These are phyloP conservation scores for Nycticorax nycticorax DNA, from an alignment of 2,113 vertebrate species.

Conservation along the genomic window DNA sequence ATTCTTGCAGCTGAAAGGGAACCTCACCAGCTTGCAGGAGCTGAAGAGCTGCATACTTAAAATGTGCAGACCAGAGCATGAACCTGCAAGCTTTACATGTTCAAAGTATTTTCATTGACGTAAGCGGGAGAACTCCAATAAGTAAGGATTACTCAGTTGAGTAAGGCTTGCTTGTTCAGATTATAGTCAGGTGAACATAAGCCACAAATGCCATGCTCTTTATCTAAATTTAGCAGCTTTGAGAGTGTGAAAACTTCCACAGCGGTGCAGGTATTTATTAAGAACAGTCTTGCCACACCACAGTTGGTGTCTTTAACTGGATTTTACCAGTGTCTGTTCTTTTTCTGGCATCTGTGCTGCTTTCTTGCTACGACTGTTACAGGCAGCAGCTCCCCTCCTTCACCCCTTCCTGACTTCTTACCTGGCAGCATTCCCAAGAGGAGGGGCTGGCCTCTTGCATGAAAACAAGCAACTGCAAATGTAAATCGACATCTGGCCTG, in stretches of 20 bases:
- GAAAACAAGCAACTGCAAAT: neutral
- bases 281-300: neutral
- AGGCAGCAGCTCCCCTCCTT: neutral
- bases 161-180: neutral
- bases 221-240: neutral
- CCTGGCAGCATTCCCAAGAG: neutral
- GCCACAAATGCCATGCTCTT: neutral
- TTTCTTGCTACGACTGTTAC: neutral
- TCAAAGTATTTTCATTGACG: neutral
- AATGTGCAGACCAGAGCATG: neutral
- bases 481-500: conserved; percentile 12
- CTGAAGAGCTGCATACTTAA: neutral
- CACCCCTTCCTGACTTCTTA: neutral
- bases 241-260: neutral
- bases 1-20: neutral
- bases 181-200: neutral
- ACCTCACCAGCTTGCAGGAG: neutral
- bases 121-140: neutral
- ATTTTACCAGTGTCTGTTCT: neutral
- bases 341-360: neutral
- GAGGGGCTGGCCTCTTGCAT: neutral
- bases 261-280: neutral
- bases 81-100: neutral
- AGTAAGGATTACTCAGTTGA: neutral
- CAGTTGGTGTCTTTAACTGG: neutral